Base-by-base conservation (phyloP, 2,113 vertebrate genomes). In the Coptodon bakossiorum region DNA sequence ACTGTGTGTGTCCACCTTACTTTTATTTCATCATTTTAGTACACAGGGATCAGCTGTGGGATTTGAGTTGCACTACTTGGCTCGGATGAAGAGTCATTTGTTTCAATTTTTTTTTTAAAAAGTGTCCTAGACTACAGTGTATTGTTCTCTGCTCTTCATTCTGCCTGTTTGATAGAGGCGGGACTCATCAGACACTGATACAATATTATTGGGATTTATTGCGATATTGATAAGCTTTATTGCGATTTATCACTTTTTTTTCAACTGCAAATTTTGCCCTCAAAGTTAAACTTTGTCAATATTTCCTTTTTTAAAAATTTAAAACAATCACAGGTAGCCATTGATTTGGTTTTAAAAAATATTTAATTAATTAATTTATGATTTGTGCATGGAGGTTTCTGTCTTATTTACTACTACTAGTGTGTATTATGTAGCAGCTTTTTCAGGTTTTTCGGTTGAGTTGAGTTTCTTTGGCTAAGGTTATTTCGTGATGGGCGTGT, bases 131-230 rank as follows among this genome's bases (percentile, higher is more conserved):
- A 48, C 24, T 29, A 29, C 43, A 27, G 14, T 29, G 36, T 76
- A 19, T 76, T 76, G 59, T 73, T 48, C 40, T 27, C 22, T 73
- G 22, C 68, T 73, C 68, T 73, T 73, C 40, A 73, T 29, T 48
- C 14, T 48, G 40, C 40, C 22, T 76, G 40, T 29, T 76, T 71
- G 7, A 24, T 66, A 66, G 31, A 66, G 31, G 3, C 12, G 17
- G 61, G 31, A 66, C 31, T 66, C 61, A 66, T 36, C 31, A 12
- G 61, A 36, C 61, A 66, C 17, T 3, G 61, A n/a, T 38, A 66
- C 10, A 34, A 38, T 66, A n/a, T 66, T 66, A 66, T 5, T 63
- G 59, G 6, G 59, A n/a, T 63, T 63, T 63, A n/a, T 63, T 63
- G 59, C 3, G 2, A 63, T 63, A 63, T 63, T 63, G 59, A 63